phyloP scores from a whole-genome alignment of 2,888 invertebrate species.

The Drosophila prolongata region DNA sequence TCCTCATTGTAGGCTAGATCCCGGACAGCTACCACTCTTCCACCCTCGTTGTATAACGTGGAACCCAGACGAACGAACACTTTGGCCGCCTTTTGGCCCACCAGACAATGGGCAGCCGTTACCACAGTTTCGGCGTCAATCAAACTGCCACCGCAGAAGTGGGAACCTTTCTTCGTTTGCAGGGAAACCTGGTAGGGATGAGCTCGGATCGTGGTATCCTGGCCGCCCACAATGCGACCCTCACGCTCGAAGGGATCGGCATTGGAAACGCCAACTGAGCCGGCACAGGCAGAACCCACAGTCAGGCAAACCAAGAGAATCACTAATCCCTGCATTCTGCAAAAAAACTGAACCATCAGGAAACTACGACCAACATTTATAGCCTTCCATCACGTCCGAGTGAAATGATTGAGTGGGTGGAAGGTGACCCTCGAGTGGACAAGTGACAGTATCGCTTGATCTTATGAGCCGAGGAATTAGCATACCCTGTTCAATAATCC shows the following conservation, averaged over 20 bases:
- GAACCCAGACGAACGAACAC: constrained; percentile 83
- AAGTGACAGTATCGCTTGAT: constrained; percentile 30
- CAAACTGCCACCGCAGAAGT: constrained; percentile 85
- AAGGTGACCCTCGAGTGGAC: constrained; percentile 15
- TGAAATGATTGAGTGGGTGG: neutral
- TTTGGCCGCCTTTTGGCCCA: constrained; percentile 22
- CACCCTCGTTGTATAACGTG: constrained; percentile 78
- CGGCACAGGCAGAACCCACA: constrained; percentile 38
- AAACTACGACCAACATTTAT: constrained; percentile 31
- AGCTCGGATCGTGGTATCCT: constrained; percentile 79
- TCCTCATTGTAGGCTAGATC: constrained; percentile 72
- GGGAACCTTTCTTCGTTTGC: constrained; percentile 69
- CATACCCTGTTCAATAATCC: constrained; percentile 13
- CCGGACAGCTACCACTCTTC: constrained; percentile 82
- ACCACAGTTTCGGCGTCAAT: constrained; percentile 79
- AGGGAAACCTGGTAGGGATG: constrained; percentile 85
- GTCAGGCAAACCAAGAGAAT: constrained; percentile 44
- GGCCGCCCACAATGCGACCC: constrained; percentile 85
- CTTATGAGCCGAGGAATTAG: constrained; percentile 29
- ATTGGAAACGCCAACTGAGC: constrained; percentile 38
- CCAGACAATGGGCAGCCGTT: constrained; percentile 84
- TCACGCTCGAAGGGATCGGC: constrained; percentile 47
- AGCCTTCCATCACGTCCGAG: neutral
- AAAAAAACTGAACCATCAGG: neutral
- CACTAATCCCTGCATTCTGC: constrained; percentile 34